Base-by-base conservation (phyloP, 2,888 invertebrate species). In the Gari tellinella region DNA sequence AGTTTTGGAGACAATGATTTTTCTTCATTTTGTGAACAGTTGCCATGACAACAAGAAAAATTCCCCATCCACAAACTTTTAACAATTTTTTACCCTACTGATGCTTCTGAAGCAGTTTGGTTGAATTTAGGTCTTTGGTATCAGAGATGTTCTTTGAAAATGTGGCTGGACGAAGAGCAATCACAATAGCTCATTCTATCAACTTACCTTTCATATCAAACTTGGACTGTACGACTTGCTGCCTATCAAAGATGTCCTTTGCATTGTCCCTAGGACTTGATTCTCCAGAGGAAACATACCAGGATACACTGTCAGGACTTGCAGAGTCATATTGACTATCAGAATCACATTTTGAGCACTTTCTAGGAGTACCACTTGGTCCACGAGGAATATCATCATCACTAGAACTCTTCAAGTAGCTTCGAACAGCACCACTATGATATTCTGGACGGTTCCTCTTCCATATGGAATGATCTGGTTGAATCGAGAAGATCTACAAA, bases 381-480 rank as follows among this genome's bases (percentile, higher is more conserved):
- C 91, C 91, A 23, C 88, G 70, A 0, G 90, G 90, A 58, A 86
- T 88, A 12, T 85, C 86, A 76, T 88, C 88, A 79, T 86, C 87
- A n/a, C 86, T 85, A 17, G 83, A 69, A 26, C 87, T 86, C 43
- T 81, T 86, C 74, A 84, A 69, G 65, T 90, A 91, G 41, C 77
- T 77, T 52, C 92, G 82, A 10, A 87, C 60, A 10, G 92, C 92
- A 2, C 92, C 92, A 15, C 85, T 88, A 82, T 92, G 92, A 70
- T 91, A 87, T 5, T 80, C 69, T 8, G 86, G 87, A 43, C 92
- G 78, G 37, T 80, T 85, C 19, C 92, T 78, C 41, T 82, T 83
- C 92, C 92, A 92, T 5, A 85, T 61, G 25, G 73, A 72, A 75
- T 91, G 86, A 17, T 81, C 79, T 4, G 89, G 85, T 15, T 89